A percentile compares a stretch with the other conserved stretches of the same genome.
phyloP scores from a whole-genome alignment of 1,140 invertebrate species.

The Drosophila pruinosa region DNA sequence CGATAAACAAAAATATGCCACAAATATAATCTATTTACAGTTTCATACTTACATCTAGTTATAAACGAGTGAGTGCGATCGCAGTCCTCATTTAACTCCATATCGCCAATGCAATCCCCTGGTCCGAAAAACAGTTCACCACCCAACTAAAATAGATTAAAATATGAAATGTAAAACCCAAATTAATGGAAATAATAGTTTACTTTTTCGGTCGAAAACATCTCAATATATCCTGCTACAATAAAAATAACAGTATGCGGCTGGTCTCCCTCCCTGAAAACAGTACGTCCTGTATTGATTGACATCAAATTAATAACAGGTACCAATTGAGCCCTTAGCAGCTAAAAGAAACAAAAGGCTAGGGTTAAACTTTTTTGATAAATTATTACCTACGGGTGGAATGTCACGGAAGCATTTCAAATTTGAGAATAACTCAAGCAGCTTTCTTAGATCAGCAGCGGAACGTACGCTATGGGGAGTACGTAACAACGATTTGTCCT shows the following conservation, averaged over 20 bases:
- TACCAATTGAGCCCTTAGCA: slow-evolving; percentile 48
- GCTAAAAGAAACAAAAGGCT: slow-evolving; percentile 10
- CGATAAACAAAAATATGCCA: too few relatives aligned
- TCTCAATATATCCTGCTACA: slow-evolving; percentile 41
- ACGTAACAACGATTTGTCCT: slow-evolving; percentile 52
- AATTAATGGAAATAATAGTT: too few relatives aligned
- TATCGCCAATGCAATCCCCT: slow-evolving; percentile 52
- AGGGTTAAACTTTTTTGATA: not conserved
- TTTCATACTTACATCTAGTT: slow-evolving; percentile 41
- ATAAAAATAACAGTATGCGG: slow-evolving; percentile 42
- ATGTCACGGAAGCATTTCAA: slow-evolving; percentile 32
- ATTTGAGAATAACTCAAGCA: slow-evolving; percentile 33
- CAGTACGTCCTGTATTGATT: slow-evolving; percentile 23
- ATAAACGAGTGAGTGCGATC: slow-evolving; percentile 17
- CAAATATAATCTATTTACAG: too few relatives aligned
- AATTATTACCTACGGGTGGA: slow-evolving; percentile 28
- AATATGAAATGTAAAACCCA: not conserved
- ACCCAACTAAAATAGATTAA: not conserved
- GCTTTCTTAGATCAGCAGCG: slow-evolving; percentile 29
- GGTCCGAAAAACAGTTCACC: slow-evolving; percentile 35
- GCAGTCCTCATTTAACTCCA: slow-evolving; percentile 30
- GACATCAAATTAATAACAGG: slow-evolving; percentile 34
- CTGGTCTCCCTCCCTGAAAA: slow-evolving; percentile 29
- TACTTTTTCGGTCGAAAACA: slow-evolving; percentile 9
- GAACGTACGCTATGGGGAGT: slow-evolving; percentile 30